phyloP scores from a whole-genome alignment of 2,888 invertebrate genomes.

The Hydraecia micacea region DNA sequence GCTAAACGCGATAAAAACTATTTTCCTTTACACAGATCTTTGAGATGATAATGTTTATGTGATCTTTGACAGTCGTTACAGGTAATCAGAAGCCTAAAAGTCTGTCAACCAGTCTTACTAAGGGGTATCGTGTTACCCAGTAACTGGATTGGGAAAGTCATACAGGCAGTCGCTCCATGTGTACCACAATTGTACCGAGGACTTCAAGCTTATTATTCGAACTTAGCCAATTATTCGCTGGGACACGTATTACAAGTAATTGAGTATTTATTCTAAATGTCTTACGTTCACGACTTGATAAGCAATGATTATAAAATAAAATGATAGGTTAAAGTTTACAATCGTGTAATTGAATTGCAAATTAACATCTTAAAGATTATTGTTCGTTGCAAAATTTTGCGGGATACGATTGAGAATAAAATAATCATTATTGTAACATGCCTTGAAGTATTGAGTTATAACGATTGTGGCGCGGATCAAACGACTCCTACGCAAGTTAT shows the following conservation, averaged over 20 bases:
- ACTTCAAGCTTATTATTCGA: slow-evolving; percentile 10
- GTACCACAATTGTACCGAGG: background rate
- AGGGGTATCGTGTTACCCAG: too few relatives aligned
- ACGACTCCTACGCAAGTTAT: slow-evolving; percentile 34
- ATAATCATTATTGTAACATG: slow-evolving; percentile 28
- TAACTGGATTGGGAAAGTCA: background rate
- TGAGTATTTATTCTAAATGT: slow-evolving; percentile 48
- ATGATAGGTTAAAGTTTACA: slow-evolving; percentile 59
- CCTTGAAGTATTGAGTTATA: slow-evolving; percentile 27
- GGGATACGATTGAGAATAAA: slow-evolving; percentile 36
- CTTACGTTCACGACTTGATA: slow-evolving; percentile 47
- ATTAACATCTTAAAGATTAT: slow-evolving; percentile 50
- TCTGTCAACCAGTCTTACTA: background rate
- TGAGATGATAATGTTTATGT: background rate
- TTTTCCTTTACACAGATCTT: background rate
- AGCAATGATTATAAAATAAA: slow-evolving; percentile 62
- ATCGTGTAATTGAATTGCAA: slow-evolving; percentile 66
- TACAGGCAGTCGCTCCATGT: background rate
- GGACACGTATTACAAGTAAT: slow-evolving; percentile 32
- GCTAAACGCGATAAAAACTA: background rate
- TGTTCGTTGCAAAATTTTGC: slow-evolving; percentile 44
- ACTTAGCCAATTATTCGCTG: slow-evolving; percentile 23
- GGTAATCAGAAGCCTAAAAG: background rate
- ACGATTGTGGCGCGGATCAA: background rate
- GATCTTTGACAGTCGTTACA: background rate